Base-by-base conservation (phyloP, 2,113 vertebrate genomes). In the Puntigrus tetrazona region DNA sequence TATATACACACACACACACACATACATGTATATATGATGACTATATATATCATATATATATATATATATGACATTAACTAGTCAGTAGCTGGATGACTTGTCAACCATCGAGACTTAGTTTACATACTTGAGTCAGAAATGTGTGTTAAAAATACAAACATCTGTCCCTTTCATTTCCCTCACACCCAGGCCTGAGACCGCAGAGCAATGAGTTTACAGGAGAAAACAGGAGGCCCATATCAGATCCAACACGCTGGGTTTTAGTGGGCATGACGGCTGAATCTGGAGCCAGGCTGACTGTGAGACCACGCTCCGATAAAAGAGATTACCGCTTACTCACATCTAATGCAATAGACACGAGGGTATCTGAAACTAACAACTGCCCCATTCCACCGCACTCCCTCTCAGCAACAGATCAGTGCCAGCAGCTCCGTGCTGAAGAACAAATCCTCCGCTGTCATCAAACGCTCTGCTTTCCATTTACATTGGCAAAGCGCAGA, bases 391-490 rank as follows among this genome's bases (percentile, higher is more conserved):
- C 38, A 67, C 38, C 75, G 73, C 38, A 65, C 36, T 80, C 61
- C 61, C 29, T 85, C 63, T 27, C 75, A 78, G 38, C 76, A 36
- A 38, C 20, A 82, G 29, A 81, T 47, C 65, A 38, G 29, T 27
- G 27, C 36, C n/a, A 78, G 41, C 31, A 83, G 75, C 47, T 70
- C 77, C 20, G 10, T 50, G 80, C 41, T 36, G 59, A 70, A 78
- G 55, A 73, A 86, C 87, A 86, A 86, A 86, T 88, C 81, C 36
- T 74, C 31, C 3, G 78, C 85, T 82, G 85, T 86, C 81, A 84
- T 84, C 72, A 65, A 82, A 82, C 55, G 63, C 43, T 67, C 52
- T 41, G 72, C 38, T 86, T 86, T 86, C 87, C 81, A 86, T 86
- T 86, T 84, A 86, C 77, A 81, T 36, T 81, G 72, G 84, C 84